phyloP scores from a whole-genome alignment of 1,140 invertebrate genomes.

The Calosoma granatense region DNA sequence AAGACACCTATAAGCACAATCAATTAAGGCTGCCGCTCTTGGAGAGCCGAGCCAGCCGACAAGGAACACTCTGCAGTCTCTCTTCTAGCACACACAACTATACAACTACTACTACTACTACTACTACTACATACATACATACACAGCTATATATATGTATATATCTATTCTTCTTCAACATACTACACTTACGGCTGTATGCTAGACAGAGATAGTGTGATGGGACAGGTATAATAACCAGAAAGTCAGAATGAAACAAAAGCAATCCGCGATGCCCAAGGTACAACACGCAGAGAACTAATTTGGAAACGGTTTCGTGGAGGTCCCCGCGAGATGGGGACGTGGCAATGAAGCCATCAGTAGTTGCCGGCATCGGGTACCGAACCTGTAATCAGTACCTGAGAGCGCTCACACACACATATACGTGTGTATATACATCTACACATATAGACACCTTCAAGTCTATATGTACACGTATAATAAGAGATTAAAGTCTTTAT shows the following conservation, averaged over 20 bases:
- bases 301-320: conserved; percentile 1
- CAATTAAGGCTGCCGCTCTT: not conserved
- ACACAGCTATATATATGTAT: not conserved
- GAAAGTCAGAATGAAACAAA: conserved; percentile 2
- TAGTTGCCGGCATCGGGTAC: not conserved
- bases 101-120: too few relatives aligned
- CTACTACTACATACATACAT: too few relatives aligned
- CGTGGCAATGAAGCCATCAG: conserved; percentile 5
- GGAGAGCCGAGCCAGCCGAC: not conserved
- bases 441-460: too few relatives aligned
- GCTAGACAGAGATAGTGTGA: not conserved
- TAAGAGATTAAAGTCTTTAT: too few relatives aligned
- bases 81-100: too few relatives aligned
- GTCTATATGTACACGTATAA: too few relatives aligned
- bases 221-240: not conserved
- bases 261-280: not conserved
- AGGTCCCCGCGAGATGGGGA: not conserved
- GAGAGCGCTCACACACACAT: too few relatives aligned
- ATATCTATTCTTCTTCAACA: not conserved
- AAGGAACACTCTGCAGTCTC: too few relatives aligned
- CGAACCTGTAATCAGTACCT: conserved; percentile 4
- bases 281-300: not conserved
- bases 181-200: too few relatives aligned
- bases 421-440: too few relatives aligned
- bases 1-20: conserved; percentile 6